These are phyloP conservation scores for Oligia latruncula DNA, from an alignment of 2,888 invertebrate species.

Conservation along the genomic window DNA sequence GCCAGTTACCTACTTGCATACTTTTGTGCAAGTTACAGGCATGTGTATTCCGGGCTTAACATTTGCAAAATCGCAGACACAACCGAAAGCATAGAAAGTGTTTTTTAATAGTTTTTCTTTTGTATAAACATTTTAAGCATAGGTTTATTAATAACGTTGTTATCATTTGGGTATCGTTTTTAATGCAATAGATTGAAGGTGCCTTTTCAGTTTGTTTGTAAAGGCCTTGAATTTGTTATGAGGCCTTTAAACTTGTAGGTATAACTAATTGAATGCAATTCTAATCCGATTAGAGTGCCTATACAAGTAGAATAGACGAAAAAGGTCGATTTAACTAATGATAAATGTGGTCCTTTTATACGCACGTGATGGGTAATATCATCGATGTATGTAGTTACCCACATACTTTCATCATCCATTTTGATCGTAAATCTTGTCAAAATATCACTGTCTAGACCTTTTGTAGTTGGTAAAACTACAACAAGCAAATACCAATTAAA, in stretches of 20 bases:
- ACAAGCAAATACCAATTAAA: neutral
- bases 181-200: neutral
- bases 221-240: neutral
- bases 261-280: neutral
- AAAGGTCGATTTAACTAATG: neutral
- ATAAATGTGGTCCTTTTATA: neutral
- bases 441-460: neutral
- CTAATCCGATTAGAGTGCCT: neutral
- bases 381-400: neutral
- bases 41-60: no score
- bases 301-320: neutral
- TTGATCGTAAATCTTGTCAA: neutral
- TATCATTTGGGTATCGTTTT: neutral
- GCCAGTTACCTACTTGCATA: no score
- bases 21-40: no score
- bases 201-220: no score
- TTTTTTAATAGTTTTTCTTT: neutral
- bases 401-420: neutral
- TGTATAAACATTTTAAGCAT: neutral
- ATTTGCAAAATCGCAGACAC: neutral
- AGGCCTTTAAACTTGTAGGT: neutral
- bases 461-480: neutral
- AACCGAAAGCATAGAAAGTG: neutral
- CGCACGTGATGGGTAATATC: neutral
- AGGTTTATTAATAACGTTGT: neutral